phyloP scores from a whole-genome alignment of 2,888 invertebrate genomes.

The Himalopsyche tibetana region DNA sequence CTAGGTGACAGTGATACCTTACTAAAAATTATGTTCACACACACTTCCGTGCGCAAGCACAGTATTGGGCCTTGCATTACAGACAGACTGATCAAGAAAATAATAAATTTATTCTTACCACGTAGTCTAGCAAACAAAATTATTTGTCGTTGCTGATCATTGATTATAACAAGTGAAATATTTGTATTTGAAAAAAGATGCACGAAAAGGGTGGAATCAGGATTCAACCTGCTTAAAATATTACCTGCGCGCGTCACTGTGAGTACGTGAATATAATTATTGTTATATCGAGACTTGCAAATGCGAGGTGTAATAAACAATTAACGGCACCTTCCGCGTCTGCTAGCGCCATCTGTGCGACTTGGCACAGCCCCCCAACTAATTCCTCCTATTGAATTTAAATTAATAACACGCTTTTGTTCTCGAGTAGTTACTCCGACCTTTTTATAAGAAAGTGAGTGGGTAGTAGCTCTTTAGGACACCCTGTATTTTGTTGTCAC shows the following conservation, averaged over 20 bases:
- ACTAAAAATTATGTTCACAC: no score
- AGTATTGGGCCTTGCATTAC: no score
- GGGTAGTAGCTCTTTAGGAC: conserved; percentile 54
- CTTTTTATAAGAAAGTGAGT: conserved; percentile 50
- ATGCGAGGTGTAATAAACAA: conserved; percentile 65
- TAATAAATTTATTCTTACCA: no score
- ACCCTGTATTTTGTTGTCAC: conserved; percentile 48
- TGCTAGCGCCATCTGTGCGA: conserved; percentile 59
- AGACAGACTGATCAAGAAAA: no score
- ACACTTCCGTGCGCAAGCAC: no score
- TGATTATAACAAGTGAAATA: no score
- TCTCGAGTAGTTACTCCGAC: conserved; percentile 46
- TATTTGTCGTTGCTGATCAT: no score
- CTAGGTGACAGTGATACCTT: no score
- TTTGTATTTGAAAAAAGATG: no score
- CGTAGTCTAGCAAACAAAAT: no score
- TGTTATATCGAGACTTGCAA: conserved; percentile 54
- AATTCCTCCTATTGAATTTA: conserved; percentile 61
- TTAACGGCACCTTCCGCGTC: conserved; percentile 65
- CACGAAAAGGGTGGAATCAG: no score
- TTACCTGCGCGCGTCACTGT: background rate
- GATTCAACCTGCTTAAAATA: background rate
- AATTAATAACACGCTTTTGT: conserved; percentile 60
- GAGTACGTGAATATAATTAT: background rate
- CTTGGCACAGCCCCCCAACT: conserved; percentile 48